Conservation (phyloP, 2,113 vertebrate species). For the Todiramphus chloris region DNA sequence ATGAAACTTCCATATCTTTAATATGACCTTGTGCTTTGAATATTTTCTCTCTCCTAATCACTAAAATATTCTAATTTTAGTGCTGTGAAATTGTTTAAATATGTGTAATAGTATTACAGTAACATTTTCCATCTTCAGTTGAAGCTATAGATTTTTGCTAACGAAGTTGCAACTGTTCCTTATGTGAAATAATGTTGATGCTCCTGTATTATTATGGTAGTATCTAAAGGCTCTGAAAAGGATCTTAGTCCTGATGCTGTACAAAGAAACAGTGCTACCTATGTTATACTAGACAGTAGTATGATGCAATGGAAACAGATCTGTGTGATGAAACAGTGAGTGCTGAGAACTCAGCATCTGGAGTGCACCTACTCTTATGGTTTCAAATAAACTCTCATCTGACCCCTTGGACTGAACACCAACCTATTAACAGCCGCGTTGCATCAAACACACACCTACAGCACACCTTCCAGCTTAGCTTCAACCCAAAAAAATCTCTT, state of each 20-base stretch:
- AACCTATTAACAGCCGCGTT: neutral
- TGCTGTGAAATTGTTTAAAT: neutral
- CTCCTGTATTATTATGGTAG: neutral
- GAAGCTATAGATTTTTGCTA: neutral
- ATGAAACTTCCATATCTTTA: neutral
- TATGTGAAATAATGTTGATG: neutral
- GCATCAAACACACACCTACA: neutral
- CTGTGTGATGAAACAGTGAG: neutral
- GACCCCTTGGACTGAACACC: neutral
- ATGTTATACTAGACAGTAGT: neutral
- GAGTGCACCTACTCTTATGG: neutral
- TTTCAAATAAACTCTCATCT: neutral
- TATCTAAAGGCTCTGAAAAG: neutral
- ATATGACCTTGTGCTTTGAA: neutral
- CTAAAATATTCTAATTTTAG: neutral
- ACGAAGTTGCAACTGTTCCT: neutral
- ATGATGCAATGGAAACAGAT: neutral
- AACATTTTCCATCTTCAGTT: neutral
- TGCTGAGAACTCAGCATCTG: neutral
- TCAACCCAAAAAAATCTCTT: neutral
- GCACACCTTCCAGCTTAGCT: neutral
- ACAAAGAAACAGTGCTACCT: neutral
- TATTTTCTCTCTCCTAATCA: neutral
- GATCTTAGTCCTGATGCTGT: neutral
- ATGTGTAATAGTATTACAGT: neutral